Evolutionary conservation across 1,140 invertebrate genomes (phyloP).

Genomic region (Meloidogyne floridensis): DNA sequence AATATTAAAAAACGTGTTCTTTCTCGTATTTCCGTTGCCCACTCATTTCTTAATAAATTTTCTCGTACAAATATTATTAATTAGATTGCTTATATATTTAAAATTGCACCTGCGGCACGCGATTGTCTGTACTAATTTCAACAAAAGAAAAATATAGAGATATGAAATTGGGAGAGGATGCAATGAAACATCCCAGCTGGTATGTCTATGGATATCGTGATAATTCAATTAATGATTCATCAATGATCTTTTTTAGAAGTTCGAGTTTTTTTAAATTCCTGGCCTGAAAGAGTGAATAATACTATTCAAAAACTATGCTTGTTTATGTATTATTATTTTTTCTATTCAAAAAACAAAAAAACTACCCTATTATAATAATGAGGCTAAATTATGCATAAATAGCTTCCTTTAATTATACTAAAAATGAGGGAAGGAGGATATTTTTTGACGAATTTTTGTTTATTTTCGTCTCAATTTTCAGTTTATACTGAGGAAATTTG

Average conservation of each 20-base stretch:
- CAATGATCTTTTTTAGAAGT: no score
- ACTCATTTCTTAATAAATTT: background rate
- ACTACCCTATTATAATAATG: background rate
- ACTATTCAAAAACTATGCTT: no score
- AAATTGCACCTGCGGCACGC: background rate
- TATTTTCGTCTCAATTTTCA: background rate
- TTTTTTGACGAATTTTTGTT: background rate
- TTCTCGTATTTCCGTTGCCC: no score
- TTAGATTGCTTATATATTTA: background rate
- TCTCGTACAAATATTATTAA: background rate
- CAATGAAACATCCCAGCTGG: background rate
- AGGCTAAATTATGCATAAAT: background rate
- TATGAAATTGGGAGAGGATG: background rate
- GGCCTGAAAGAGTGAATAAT: no score
- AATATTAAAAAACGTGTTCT: no score
- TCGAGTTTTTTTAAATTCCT: no score
- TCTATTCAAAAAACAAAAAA: background rate
- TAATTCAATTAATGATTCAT: background rate
- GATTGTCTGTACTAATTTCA: background rate
- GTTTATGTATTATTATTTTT: no score
- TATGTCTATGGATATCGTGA: background rate
- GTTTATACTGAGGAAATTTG: no score
- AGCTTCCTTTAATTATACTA: background rate
- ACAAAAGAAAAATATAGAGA: background rate
- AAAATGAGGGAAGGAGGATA: background rate